Evolutionary conservation across 2,888 invertebrate species (phyloP).

Genomic region (Pseudoips prasinana): DNA sequence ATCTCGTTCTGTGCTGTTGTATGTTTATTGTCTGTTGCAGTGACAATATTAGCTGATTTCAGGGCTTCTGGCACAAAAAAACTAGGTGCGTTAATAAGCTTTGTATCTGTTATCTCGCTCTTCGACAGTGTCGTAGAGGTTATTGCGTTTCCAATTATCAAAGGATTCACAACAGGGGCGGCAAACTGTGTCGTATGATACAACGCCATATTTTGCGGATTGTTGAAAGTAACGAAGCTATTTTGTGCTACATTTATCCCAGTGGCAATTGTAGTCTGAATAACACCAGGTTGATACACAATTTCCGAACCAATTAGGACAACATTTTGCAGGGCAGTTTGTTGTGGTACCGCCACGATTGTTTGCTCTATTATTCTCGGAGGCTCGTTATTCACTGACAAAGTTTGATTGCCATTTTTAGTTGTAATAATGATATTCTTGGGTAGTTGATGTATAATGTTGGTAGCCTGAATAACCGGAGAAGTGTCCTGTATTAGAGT

Average conservation of each 20-base stretch:
- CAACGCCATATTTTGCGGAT: conserved; percentile 42
- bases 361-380: conserved; percentile 21
- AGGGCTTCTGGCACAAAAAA: neutral
- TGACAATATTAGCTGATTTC: conserved; percentile 1
- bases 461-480: conserved; percentile 2
- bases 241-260: conserved; percentile 29
- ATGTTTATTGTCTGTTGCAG: neutral
- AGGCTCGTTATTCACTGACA: conserved; percentile 10
- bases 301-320: conserved; percentile 50
- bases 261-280: conserved; percentile 33
- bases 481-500: neutral
- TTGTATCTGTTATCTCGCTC: no score
- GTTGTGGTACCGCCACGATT: conserved; percentile 39
- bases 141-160: conserved; percentile 46
- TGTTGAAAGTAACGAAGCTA: conserved; percentile 40
- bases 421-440: conserved; percentile 11
- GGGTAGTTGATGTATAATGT: conserved; percentile 17
- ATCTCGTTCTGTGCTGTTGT: neutral
- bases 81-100: no score
- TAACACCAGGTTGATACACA: conserved; percentile 45
- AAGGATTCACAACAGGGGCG: conserved; percentile 43
- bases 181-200: conserved; percentile 49
- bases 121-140: conserved; percentile 16
- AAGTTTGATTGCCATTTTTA: conserved; percentile 9
- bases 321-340: conserved; percentile 45